A percentile compares a stretch with the other conserved stretches of the same genome.
These are phyloP conservation scores for Epinotia demarniana DNA, from an alignment of 2,888 invertebrate species.

Conservation along the genomic window DNA sequence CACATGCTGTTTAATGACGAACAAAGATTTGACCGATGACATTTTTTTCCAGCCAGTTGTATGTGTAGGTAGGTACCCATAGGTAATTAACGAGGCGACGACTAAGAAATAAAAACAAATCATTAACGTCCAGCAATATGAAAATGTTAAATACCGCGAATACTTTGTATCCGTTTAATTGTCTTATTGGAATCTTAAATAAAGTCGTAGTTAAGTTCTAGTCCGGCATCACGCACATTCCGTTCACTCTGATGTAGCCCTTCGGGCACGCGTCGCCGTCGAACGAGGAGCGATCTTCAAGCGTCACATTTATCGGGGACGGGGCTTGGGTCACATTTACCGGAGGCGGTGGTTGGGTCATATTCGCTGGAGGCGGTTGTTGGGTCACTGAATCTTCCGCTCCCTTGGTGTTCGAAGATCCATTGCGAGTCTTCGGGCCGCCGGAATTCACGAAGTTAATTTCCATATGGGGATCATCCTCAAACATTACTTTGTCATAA, in stretches of 20 bases:
- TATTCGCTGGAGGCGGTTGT: conserved; percentile 38
- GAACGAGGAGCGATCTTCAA: conserved; percentile 64
- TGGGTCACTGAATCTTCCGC: conserved; percentile 7
- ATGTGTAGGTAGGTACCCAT: too few relatives aligned
- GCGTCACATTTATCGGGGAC: conserved; percentile 48
- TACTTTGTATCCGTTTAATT: conserved; percentile 1
- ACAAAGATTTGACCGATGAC: too few relatives aligned
- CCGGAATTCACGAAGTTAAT: conserved; percentile 21
- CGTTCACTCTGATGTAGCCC: conserved; percentile 63
- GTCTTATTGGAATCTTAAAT: conserved; percentile 11
- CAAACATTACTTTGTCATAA: conserved; percentile 31
- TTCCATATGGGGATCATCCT: conserved; percentile 11
- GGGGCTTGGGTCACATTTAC: conserved; percentile 7
- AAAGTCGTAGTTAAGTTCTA: conserved; percentile 37
- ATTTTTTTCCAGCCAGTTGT: too few relatives aligned
- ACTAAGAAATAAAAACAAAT: conserved; percentile 4
- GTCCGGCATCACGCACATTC: conserved; percentile 60
- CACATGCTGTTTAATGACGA: too few relatives aligned
- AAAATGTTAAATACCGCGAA: conserved; percentile 1
- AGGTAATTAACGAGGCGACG: too few relatives aligned
- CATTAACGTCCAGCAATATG: background rate
- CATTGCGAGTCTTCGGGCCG: conserved; percentile 2
- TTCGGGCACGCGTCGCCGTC: conserved; percentile 65
- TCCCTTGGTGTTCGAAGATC: background rate
- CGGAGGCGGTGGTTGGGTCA: conserved; percentile 45